These are phyloP conservation scores for Tokudaia tokunoshimensis DNA, from an alignment of 2,797 vertebrate species.

Conservation along the genomic window DNA sequence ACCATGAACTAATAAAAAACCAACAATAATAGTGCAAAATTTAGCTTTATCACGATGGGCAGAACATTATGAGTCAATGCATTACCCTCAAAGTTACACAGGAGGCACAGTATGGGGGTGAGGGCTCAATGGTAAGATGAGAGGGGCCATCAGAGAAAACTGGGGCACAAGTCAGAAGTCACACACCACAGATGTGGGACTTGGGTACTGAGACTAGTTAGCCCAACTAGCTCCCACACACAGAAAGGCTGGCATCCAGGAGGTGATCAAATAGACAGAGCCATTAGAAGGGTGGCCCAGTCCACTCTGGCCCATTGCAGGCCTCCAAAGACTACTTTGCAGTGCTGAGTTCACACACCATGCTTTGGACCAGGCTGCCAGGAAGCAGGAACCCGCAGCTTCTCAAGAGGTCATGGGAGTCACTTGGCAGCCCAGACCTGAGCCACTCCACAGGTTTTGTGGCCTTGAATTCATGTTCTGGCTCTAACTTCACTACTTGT, in stretches of 20 bases:
- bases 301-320: not conserved
- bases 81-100: not conserved
- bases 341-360: no score
- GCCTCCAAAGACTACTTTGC: not conserved
- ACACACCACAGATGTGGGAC: not conserved
- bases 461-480: not conserved
- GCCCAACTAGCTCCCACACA: not conserved
- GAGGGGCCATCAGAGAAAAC: not conserved
- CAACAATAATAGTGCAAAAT: not conserved
- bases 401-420: not conserved
- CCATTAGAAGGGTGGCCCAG: not conserved
- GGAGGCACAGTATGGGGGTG: not conserved
- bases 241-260: not conserved
- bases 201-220: not conserved
- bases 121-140: not conserved
- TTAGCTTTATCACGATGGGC: not conserved
- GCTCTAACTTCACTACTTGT: not conserved
- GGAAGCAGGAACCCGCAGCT: not conserved
- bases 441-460: not conserved
- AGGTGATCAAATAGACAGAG: not conserved
- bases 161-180: not conserved
- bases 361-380: not conserved
- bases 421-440: not conserved
- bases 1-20: not conserved
- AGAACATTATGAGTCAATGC: not conserved